phyloP scores from a whole-genome alignment of 2,113 vertebrate species.

The Nothocercus nigrocapillus region DNA sequence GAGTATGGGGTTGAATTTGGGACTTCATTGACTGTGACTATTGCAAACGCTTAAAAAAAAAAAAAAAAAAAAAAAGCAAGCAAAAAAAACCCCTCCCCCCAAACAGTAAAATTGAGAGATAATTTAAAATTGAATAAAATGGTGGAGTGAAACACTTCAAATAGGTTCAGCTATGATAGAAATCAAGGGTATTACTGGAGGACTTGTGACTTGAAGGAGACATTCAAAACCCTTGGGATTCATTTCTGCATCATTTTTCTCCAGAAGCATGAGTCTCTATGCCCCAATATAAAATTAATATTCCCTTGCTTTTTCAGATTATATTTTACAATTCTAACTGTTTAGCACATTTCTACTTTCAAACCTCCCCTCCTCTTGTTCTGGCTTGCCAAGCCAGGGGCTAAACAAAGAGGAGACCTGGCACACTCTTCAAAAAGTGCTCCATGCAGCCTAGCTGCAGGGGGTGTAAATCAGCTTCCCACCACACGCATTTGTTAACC shows the following conservation, averaged over 20 bases:
- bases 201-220: not conserved
- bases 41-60: too few relatives aligned
- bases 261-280: not conserved
- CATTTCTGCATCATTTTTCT: not conserved
- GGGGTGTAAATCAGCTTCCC: not conserved
- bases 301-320: not conserved
- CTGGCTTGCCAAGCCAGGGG: not conserved
- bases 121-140: not conserved
- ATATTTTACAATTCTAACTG: not conserved
- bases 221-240: not conserved
- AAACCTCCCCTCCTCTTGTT: not conserved
- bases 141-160: not conserved
- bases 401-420: not conserved
- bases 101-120: too few relatives aligned
- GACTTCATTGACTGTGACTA: not conserved
- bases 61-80: not conserved
- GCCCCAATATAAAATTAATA: not conserved
- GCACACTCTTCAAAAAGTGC: not conserved
- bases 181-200: not conserved
- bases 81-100: too few relatives aligned
- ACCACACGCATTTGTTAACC: not conserved
- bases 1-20: not conserved
- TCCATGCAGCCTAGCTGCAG: not conserved
- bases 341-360: not conserved
- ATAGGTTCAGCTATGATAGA: not conserved